Evolutionary conservation across 2,113 vertebrate species (phyloP).

Genomic region (Hippolais icterina): DNA sequence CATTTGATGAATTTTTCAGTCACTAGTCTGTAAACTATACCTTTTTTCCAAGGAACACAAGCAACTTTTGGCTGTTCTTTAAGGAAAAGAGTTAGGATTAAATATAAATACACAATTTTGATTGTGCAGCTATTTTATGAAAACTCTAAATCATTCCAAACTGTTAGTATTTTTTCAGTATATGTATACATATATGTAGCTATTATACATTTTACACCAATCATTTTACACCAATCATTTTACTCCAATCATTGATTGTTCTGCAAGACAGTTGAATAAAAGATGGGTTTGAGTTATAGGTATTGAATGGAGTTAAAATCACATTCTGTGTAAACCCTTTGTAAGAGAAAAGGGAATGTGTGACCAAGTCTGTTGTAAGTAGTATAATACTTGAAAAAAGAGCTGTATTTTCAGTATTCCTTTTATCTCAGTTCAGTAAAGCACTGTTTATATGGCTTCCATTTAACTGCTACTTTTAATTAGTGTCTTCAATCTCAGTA

Average conservation of each 20-base stretch:
- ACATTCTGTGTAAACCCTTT: neutral
- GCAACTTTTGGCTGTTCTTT: neutral
- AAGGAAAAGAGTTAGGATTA: neutral
- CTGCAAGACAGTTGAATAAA: neutral
- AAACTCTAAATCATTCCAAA: neutral
- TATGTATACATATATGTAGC: neutral
- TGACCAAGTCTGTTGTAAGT: neutral
- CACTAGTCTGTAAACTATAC: conserved; percentile 4
- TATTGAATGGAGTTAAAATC: neutral
- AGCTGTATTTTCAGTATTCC: neutral
- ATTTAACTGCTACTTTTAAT: neutral
- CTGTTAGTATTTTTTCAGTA: neutral
- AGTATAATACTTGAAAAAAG: neutral
- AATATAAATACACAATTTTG: neutral
- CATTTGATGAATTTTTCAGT: conserved; percentile 36
- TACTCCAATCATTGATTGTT: neutral
- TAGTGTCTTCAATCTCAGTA: neutral
- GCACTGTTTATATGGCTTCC: fast-evolving
- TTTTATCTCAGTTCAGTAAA: neutral
- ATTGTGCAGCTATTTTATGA: neutral
- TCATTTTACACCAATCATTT: no score
- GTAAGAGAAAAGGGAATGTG: neutral
- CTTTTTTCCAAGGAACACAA: neutral
- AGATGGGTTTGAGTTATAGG: neutral
- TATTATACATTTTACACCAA: neutral